These are phyloP conservation scores for Diachrysia chrysitis DNA, from an alignment of 2,888 invertebrate genomes.

Conservation along the genomic window DNA sequence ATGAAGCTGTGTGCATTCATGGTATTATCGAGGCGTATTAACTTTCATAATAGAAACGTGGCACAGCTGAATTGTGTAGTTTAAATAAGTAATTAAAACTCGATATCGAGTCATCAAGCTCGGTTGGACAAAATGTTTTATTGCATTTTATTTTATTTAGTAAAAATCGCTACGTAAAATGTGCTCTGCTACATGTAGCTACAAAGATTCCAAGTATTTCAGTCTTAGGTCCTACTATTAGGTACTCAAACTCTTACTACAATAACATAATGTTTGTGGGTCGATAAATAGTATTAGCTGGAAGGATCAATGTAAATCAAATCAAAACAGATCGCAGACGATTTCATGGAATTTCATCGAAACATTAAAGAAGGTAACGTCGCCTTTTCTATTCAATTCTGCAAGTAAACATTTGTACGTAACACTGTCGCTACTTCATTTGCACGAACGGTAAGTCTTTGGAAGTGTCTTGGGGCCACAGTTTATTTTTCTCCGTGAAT, in stretches of 20 bases:
- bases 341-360: slow-evolving; percentile 51
- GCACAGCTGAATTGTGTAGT: neutral
- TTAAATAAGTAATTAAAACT: neutral
- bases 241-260: no score
- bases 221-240: neutral
- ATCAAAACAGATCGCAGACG: slow-evolving; percentile 32
- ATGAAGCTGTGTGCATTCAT: neutral
- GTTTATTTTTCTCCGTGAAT: slow-evolving; percentile 78
- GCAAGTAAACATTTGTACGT: slow-evolving; percentile 71
- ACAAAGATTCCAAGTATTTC: no score
- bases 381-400: slow-evolving; percentile 64
- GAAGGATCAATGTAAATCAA: slow-evolving; percentile 27
- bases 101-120: neutral
- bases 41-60: neutral
- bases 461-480: slow-evolving; percentile 72
- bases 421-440: slow-evolving; percentile 77
- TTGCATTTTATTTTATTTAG: no score
- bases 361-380: slow-evolving; percentile 58
- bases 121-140: neutral
- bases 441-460: slow-evolving; percentile 60
- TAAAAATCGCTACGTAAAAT: no score
- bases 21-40: neutral
- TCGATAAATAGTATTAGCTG: no score
- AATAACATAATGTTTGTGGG: no score
- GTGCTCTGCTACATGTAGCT: no score